Evolutionary conservation across 2,113 vertebrate genomes (phyloP).

Genomic region (Ivindomyrus marchei): DNA sequence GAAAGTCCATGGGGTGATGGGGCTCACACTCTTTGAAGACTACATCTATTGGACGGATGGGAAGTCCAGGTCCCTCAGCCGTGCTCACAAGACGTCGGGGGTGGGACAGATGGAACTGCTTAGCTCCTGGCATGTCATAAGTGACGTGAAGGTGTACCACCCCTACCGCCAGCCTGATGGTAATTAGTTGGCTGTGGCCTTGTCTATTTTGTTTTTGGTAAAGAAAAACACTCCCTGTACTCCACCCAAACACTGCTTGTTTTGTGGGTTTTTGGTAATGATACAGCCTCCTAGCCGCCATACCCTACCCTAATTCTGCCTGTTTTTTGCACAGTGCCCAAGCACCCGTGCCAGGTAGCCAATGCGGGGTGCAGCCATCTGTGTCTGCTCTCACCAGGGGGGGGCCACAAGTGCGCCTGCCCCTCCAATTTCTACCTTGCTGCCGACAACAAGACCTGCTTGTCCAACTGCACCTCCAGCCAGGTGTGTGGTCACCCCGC

Average conservation of each 20-base stretch:
- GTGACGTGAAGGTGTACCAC: slow-evolving; percentile 93
- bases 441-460: slow-evolving; percentile 77
- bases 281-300: neutral
- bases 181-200: slow-evolving; percentile 35
- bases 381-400: slow-evolving; percentile 84
- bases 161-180: slow-evolving; percentile 84
- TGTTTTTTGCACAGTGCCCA: slow-evolving; percentile 63
- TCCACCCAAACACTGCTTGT: neutral
- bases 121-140: slow-evolving; percentile 89
- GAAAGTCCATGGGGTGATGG: slow-evolving; percentile 90
- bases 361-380: slow-evolving; percentile 94
- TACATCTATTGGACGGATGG: slow-evolving; percentile 97
- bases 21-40: slow-evolving; percentile 91
- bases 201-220: neutral
- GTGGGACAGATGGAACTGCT: slow-evolving; percentile 77
- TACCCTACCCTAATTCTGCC: neutral
- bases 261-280: neutral
- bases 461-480: slow-evolving; percentile 96
- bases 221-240: neutral
- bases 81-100: slow-evolving; percentile 85
- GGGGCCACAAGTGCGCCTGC: slow-evolving; percentile 84
- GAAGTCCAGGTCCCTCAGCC: slow-evolving; percentile 94
- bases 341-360: slow-evolving; percentile 81
- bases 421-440: slow-evolving; percentile 96
- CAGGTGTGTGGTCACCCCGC: slow-evolving; percentile 64